Evolutionary conservation across 2,113 vertebrate species (phyloP).

Genomic region (Calypte anna): DNA sequence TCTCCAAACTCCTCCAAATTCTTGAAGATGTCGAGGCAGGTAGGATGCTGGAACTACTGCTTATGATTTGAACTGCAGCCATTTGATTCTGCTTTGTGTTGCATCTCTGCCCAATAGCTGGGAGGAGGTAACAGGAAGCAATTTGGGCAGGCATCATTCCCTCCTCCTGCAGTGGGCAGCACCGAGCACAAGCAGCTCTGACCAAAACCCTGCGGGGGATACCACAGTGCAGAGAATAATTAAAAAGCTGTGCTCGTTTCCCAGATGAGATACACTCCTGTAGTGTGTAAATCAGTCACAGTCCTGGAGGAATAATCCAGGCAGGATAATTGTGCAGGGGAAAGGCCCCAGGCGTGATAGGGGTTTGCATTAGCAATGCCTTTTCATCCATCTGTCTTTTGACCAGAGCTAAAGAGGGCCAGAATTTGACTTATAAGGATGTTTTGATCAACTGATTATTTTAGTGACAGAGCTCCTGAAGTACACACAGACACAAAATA

Average conservation of each 20-base stretch:
- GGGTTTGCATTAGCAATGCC: slow-evolving; percentile 59
- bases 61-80: not conserved
- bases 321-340: slow-evolving; percentile 49
- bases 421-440: slow-evolving; percentile 49
- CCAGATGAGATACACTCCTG: slow-evolving; percentile 48
- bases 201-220: not conserved
- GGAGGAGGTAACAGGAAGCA: not conserved
- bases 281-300: slow-evolving; percentile 66
- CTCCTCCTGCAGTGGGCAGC: not conserved
- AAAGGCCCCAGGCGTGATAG: slow-evolving; percentile 53
- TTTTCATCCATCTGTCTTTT: slow-evolving; percentile 69
- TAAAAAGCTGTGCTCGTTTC: slow-evolving; percentile 20
- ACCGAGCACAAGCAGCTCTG: not conserved
- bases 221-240: not conserved
- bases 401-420: slow-evolving; percentile 51
- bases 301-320: slow-evolving; percentile 61
- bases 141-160: not conserved
- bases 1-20: not conserved
- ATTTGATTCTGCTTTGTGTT: not conserved
- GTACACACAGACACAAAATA: slow-evolving; percentile 18
- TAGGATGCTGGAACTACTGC: not conserved
- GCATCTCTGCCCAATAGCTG: not conserved
- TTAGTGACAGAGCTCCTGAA: slow-evolving; percentile 26
- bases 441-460: slow-evolving; percentile 63
- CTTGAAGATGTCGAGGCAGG: not conserved